Evolutionary conservation across 2,797 vertebrate genomes (phyloP).

Genomic region (Hypotaenidia philippensis): DNA sequence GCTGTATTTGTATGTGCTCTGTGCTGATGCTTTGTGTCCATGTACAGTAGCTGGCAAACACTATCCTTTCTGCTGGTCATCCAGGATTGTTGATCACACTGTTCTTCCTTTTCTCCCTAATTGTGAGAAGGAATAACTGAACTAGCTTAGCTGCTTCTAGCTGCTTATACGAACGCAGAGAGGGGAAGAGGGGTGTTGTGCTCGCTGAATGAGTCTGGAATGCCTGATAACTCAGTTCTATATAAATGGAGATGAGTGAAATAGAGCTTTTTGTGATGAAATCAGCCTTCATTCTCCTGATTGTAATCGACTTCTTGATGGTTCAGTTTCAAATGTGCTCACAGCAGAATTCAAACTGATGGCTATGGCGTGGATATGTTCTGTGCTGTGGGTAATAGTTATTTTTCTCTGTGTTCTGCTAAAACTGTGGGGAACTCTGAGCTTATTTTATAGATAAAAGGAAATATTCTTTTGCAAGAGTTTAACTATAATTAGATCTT

Average conservation of each 20-base stretch:
- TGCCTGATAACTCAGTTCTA: not conserved
- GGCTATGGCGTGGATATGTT: fast-evolving
- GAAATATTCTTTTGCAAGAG: not conserved
- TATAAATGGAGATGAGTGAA: not conserved
- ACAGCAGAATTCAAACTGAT: not conserved
- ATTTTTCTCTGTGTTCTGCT: not conserved
- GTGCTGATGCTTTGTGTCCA: fast-evolving
- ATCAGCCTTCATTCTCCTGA: not conserved
- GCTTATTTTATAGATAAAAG: not conserved
- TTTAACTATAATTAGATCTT: not conserved
- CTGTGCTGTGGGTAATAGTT: not conserved
- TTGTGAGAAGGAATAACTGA: not conserved
- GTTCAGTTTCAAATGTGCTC: not conserved
- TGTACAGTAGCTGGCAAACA: not conserved
- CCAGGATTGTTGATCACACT: not conserved
- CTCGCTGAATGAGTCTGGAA: not conserved
- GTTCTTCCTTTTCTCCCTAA: fast-evolving
- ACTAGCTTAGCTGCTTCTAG: not conserved
- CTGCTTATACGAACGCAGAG: not conserved
- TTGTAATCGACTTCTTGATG: fast-evolving
- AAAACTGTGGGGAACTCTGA: not conserved
- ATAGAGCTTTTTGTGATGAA: not conserved
- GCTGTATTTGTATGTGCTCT: not conserved
- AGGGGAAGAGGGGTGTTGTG: not conserved
- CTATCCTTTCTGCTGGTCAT: not conserved